Percentiles rank a stretch among this genome's conserved stretches.
Evolutionary conservation across 1,140 invertebrate genomes (phyloP).

Genomic region (Matsumurasca onukii): DNA sequence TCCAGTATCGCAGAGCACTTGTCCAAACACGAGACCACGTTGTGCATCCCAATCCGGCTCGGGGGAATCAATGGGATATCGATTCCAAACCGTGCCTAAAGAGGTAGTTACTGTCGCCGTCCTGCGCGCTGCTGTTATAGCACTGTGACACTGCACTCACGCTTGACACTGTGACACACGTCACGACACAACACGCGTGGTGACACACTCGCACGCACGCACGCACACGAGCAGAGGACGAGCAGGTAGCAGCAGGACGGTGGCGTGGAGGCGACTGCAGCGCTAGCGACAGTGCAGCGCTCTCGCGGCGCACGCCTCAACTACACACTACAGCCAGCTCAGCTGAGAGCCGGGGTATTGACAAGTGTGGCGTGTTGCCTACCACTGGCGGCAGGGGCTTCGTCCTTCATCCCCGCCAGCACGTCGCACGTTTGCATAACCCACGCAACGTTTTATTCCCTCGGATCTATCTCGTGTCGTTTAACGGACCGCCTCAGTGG

Average conservation of each 20-base stretch:
- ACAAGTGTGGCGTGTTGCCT: not conserved
- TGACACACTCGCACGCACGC: constrained; percentile 17
- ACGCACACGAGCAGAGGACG: not conserved
- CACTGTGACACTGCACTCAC: not conserved
- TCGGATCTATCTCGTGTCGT: too few relatives aligned
- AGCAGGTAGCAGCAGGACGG: not conserved
- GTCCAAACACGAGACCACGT: too few relatives aligned
- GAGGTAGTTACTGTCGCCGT: not conserved
- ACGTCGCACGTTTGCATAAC: not conserved
- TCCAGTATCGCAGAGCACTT: too few relatives aligned
- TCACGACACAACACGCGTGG: not conserved
- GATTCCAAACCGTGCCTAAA: not conserved
- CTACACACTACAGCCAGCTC: too few relatives aligned
- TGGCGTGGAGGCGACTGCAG: not conserved
- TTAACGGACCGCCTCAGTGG: too few relatives aligned
- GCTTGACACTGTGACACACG: not conserved
- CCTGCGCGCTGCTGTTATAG: not conserved
- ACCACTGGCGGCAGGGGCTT: not conserved
- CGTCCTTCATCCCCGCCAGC: too few relatives aligned
- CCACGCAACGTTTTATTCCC: not conserved
- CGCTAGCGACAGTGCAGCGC: not conserved
- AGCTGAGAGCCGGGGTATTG: not conserved
- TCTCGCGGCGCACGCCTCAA: not conserved
- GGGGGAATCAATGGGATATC: not conserved
- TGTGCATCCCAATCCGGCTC: too few relatives aligned